phyloP scores from a whole-genome alignment of 1,140 invertebrate genomes.

The Epicauta chinensis region DNA sequence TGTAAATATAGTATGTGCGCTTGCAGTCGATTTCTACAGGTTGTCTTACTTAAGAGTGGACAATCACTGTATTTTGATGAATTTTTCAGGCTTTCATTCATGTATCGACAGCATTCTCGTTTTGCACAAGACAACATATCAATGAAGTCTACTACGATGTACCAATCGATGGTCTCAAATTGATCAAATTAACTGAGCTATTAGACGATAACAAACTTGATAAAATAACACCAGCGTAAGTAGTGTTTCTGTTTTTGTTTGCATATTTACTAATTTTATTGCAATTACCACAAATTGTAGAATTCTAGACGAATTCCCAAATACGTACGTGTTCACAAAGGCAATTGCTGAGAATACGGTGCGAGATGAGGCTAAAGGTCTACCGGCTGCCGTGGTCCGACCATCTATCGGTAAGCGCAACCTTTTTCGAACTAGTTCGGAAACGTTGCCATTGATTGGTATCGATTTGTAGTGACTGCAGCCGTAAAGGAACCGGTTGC shows the following conservation, averaged over 20 bases:
- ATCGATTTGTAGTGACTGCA: slow-evolving; percentile 51
- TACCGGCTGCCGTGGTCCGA: slow-evolving; percentile 63
- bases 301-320: slow-evolving; percentile 56
- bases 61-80: too few species aligned
- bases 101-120: slow-evolving; percentile 57
- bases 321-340: slow-evolving; percentile 82
- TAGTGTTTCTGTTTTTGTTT: neutral
- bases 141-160: slow-evolving; percentile 49
- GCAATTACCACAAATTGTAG: slow-evolving; percentile 20
- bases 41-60: too few species aligned
- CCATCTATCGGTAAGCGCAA: slow-evolving; percentile 65
- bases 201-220: slow-evolving; percentile 40
- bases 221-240: slow-evolving; percentile 43
- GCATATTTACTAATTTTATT: neutral
- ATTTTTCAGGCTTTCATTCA: slow-evolving; percentile 13
- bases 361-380: slow-evolving; percentile 43
- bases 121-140: slow-evolving; percentile 48
- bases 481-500: slow-evolving; percentile 49
- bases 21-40: slow-evolving; percentile 57
- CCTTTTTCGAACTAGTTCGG: slow-evolving; percentile 56
- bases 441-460: slow-evolving; percentile 58
- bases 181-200: slow-evolving; percentile 39
- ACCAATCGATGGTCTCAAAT: slow-evolving; percentile 42
- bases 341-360: slow-evolving; percentile 69
- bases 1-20: too few species aligned